Base-by-base conservation (phyloP, 2,888 invertebrate genomes). In the Drosophila quinaria region DNA sequence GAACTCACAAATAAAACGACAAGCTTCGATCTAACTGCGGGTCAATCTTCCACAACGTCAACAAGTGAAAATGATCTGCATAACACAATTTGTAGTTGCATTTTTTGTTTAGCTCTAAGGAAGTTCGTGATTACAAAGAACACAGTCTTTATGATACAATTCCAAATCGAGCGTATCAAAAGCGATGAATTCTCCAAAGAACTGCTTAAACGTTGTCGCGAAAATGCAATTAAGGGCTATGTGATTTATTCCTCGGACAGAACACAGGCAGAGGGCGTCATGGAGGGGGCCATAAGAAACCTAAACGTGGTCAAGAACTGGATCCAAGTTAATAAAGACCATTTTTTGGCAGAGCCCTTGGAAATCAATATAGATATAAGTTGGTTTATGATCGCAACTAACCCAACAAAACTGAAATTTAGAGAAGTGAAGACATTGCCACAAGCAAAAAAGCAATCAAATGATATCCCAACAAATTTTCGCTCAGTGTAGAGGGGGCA, bases 401-500 rank as follows among this genome's bases (percentile, higher is more conserved):
- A 39, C 0, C 59, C 64, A 0, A 10, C 9, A 0, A 8, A 39
- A 1, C 2, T 42, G 0, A 1, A 1, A 0, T 74, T 74, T 31
- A 13, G 22, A 0, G 55, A 60, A 13, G 13, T 46, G 4, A 9
- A 17, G 8, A 3, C 3, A 17, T 22, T 46, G 44, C 46, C 44
- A 6, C 10, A 22, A 4, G 5, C 2, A 29, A 6, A 19, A 5
- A 4, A 25, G n/a, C 37, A 37, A n/a, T 11, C 22, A 33, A 13
- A 15, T 11, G 10, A n/a, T 15, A 9, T n/a, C 35, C n/a, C 19
- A 9, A 11, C 1, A 1, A 0, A 1, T 39, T 81, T 87, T 75
- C 56, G 59, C 29, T 3, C 74, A 74, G 84, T 84, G 87, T 77
- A 67, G n/a, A 4, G 11, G 19, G 19, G 19, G 19, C 70, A 72